Base-by-base conservation (phyloP, 2,797 vertebrate species). In the Acrocephalus scirpaceus region DNA sequence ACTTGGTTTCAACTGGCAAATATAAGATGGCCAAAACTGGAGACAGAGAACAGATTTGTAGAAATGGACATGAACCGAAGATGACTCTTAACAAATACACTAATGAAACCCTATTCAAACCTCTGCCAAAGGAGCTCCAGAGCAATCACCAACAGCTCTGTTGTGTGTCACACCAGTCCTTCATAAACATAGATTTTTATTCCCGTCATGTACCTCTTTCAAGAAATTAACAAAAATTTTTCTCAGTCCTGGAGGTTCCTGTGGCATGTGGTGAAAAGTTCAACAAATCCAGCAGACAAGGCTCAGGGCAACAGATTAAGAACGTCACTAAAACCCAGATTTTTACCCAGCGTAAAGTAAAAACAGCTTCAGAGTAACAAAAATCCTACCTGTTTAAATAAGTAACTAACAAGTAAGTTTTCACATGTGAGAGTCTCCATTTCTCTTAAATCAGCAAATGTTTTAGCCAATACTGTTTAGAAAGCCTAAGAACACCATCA, bases 21-120 rank as follows among this genome's bases (percentile, higher is more conserved):
- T 23, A 13, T 1, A 77, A 57, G 53, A 32, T 4, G 16, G 54
- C 29, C 45, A 90, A 58, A 72, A 67, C 18, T 60, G 32, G 26
- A 74, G 47, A 13, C 3, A 54, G 60, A 54, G 23, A 51, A 83
- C 5, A 56, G 14, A n/a, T 13, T 17, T 0, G 0, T 16, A n/a
- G 13, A 56, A 20, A 79, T 7, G 60, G 30, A 58, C 44, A 66
- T 0, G 6, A 58, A 44, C 32, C 54, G 8, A 56, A n/a, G 32
- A 15, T n/a, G 20, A n/a, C 32, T 56, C 32, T 56, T 19, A 18
- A 26, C 23, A 76, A 87, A 72, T 0, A 64, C 30, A 56, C 20
- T 60, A 42, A 66, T 32, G 40, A 83, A 79, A 67, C 18, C 20
- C 27, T 36, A 27, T 25, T 75, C 48, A 79, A 48, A 75, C 30